Evolutionary conservation across 2,888 invertebrate species (phyloP), one percentile per base, ranked within the genome.

Genomic region (Ectemnius lituratus): DNA sequence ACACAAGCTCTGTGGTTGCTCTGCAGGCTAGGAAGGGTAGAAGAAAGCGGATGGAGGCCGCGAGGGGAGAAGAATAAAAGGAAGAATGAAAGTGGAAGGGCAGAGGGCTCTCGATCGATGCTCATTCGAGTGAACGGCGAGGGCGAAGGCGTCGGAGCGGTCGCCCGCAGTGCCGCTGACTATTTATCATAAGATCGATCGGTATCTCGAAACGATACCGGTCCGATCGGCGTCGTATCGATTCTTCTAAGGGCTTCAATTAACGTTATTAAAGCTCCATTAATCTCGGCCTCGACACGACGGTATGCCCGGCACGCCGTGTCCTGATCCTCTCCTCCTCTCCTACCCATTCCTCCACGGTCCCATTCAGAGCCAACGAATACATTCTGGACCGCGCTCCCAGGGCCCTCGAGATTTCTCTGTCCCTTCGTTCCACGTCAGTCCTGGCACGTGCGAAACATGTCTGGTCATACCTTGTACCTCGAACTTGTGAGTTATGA

Each of bases 151-250:
- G 88, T 89, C 81, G 88, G 88, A 86, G 79, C 86, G 88, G 86
- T 89, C 89, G 88, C 89, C 89, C 86, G 87, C 88, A 88, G 89
- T 88, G 89, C 89, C 89, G 88, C 88, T 86, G 88, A 89, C 88
- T 89, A 89, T 89, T 89, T 89, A 89, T 89, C 89, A 89, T 88
- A 87, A 89, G 89, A 88, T 89, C 89, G 89, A 89, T 89, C 89
- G 88, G 88, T 89, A 89, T 89, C 89, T 88, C 88, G 81, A 83
- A 86, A 83, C 89, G 88, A 89, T 89, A 86, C 87, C 82, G 85
- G 84, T 83, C 74, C 75, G 82, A 85, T 85, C 85, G 84, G 83
- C 79, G 84, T 87, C 86, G 87, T 88, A 89, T 89, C 89, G 89
- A 89, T 89, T 89, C 88, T 89, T 88, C 88, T 88, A 88, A 89